Base-by-base conservation (phyloP, 2,888 invertebrate genomes). In the Penaeus monodon region DNA sequence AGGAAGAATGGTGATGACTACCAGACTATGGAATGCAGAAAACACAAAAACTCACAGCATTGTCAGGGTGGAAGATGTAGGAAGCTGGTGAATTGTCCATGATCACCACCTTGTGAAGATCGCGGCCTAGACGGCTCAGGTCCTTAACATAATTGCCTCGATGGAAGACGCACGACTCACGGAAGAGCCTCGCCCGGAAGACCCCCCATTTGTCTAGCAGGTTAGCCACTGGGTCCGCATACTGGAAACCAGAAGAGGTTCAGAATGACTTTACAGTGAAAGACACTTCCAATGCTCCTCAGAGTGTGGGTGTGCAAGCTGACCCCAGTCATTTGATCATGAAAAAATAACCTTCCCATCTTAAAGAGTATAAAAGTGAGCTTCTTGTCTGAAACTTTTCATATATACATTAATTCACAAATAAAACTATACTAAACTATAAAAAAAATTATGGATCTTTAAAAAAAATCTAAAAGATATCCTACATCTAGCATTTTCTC, bases 11-110 rank as follows among this genome's bases (percentile, higher is more conserved):
- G 70, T 29, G 76, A 24, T 22, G 33, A 33, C n/a, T 44, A 17
- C 10, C 14, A 65, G 80, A 80, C 22, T 22, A 22, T 22, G 14
- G 14, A 20, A 63, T 20, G 57, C 64, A 77, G 17, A 83, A 14
- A 27, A 29, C 49, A 24, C 49, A 20, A 29, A 27, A 29, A 95
- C 97, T 96, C 93, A 99, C 99, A 93, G 99, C 99, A 94, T 99
- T 99, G 93, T 99, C 98, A 92, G 99, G 99, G 95, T 99, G 99
- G 96, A 99, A 99, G 94, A 99, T 98, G 93, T 99, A 99, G 91
- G 98, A 98, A 92, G 99, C 99, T 92, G 99, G 99, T 92, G 99
- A 99, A 94, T 99, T 99, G 94, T 99, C 99, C 91, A 99, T 97
- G 92, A 99, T 99, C 92, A 99, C 96, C 92, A 99, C 98, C 93